phyloP scores from a whole-genome alignment of 2,888 invertebrate species.

The Cylloceria caligata region DNA sequence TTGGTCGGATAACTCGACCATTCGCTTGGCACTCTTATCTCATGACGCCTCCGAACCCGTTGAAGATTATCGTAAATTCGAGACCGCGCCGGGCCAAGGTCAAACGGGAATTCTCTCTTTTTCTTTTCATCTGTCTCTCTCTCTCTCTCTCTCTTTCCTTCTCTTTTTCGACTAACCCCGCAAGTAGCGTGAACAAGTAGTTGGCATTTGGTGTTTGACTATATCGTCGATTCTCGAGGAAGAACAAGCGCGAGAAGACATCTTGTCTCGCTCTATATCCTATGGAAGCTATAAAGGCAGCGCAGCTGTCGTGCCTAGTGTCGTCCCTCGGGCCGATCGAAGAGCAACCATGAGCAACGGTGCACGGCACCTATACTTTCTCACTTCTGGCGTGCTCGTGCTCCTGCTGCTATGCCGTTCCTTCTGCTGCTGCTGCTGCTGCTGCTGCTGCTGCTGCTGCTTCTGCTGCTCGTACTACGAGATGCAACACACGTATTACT shows the following conservation, averaged over 20 bases:
- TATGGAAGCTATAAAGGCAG: slow-evolving; percentile 40
- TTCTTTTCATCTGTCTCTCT: slow-evolving; percentile 1
- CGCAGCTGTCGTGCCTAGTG: slow-evolving; percentile 60
- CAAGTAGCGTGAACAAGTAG: slow-evolving; percentile 56
- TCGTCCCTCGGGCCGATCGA: slow-evolving; percentile 57
- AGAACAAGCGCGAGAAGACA: not conserved
- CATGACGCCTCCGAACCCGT: slow-evolving; percentile 64
- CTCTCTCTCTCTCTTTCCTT: slow-evolving; percentile 46
- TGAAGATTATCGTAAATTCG: slow-evolving; percentile 64
- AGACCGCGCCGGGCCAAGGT: slow-evolving; percentile 57
- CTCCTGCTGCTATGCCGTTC: not conserved
- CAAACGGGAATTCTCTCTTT: slow-evolving; percentile 58
- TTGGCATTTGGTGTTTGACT: slow-evolving; percentile 44
- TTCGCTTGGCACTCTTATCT: slow-evolving; percentile 63
- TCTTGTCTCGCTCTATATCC: slow-evolving; percentile 15
- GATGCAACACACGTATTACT: slow-evolving; percentile 30
- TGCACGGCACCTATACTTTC: slow-evolving; percentile 35
- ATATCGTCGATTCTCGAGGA: slow-evolving; percentile 7
- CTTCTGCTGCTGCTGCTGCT: slow-evolving; percentile 8
- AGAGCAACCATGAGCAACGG: slow-evolving; percentile 44
- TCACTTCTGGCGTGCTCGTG: slow-evolving; percentile 2
- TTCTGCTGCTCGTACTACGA: slow-evolving; percentile 6
- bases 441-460: not conserved
- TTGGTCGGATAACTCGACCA: slow-evolving; percentile 60
- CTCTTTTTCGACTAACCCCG: slow-evolving; percentile 46